Evolutionary conservation across 64 coral and sea anemone species (phyloP), one percentile per base, ranked within the genome.

Genomic region (Cladopsammia gracilis): DNA sequence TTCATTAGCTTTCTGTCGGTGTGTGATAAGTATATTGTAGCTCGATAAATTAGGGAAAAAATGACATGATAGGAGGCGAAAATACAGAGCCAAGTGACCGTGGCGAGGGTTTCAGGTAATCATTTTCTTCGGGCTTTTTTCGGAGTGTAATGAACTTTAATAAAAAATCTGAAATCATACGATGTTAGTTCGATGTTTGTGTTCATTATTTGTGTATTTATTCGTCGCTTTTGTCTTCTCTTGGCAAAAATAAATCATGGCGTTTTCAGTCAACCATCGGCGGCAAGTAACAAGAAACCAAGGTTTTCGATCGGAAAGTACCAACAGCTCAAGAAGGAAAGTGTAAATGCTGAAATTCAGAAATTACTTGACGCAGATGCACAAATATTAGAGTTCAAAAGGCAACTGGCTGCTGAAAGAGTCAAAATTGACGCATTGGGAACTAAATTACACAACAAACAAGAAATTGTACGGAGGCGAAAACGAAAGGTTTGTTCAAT

Each of bases 101-200:
- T 64, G 58, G 53, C 4, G 44, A 77, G 87, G 43, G 13, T 76
- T 89, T 65, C 9, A 89, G 87, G 87, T 89, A 89, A 74, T 44
- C 58, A 62, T 64, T 76, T 65, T 89, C 60, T 89, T 77, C 6
- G 62, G 57, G 60, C 19, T 59, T 64, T 89, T 89, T 77, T 60
- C 61, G 87, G 50, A 77, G 16, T 25, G 70, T 64, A 23, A 50
- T 65, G 43, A 89, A 64, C n/a, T 77, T 77, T 56, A 76, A 76
- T 89, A 16, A 89, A 89, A 72, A 89, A 77, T 62, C 19, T 49
- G 75, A 89, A 89, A 89, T 65, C 5, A 89, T 77, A 76, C 56
- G 73, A 89, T 89, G 72, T 48, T 48, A 89, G 57, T 77, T 89
- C 71, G 34, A 89, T 44, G 56, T 89, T 58, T 50, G 23, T 89